Conservation (phyloP, 2,113 vertebrate genomes). For the Nyctibius bracteatus region DNA sequence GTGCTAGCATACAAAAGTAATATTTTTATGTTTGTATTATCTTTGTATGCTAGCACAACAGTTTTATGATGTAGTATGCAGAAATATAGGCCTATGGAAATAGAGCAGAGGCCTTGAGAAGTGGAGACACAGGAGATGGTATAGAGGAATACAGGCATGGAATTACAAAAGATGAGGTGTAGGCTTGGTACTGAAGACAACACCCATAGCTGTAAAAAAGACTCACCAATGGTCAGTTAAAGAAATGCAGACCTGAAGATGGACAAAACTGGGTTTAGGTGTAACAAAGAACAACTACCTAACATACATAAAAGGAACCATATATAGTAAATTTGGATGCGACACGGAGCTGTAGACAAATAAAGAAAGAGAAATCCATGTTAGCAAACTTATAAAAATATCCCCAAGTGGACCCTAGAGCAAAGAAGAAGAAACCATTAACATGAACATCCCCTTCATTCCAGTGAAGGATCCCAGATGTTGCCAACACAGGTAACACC, state of each 20-base stretch:
- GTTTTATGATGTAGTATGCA: neutral
- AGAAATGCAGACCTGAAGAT: neutral
- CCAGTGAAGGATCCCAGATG: neutral
- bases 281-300: neutral
- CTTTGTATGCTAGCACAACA: neutral
- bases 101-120: neutral
- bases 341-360: neutral
- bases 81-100: neutral
- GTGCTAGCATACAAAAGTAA: too few species aligned
- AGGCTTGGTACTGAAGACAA: neutral
- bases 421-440: neutral
- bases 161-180: neutral
- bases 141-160: neutral
- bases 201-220: neutral
- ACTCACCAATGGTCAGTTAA: neutral
- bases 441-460: neutral
- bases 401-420: neutral
- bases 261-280: neutral
- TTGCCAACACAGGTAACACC: neutral
- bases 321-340: neutral
- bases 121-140: neutral
- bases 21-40: too few species aligned
- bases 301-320: neutral
- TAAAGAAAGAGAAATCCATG: neutral
- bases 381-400: neutral